Conservation (phyloP, 2,113 vertebrate species). For the Periophthalmus modestus region DNA sequence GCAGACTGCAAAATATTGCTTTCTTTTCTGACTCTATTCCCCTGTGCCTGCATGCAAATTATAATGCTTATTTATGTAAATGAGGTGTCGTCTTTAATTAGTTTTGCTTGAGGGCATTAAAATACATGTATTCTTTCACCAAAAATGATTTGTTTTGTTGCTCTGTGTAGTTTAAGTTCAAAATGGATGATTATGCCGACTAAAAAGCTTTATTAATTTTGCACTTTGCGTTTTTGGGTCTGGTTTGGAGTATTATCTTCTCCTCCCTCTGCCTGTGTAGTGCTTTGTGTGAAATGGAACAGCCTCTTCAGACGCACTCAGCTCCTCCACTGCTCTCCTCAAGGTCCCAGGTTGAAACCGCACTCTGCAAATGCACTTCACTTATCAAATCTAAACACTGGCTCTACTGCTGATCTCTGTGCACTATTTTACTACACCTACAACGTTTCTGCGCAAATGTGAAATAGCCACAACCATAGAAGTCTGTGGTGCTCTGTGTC, state of each 20-base stretch:
- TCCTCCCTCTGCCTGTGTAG: slow-evolving; percentile 70
- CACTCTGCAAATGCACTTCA: slow-evolving; percentile 60
- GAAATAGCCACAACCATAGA: background rate
- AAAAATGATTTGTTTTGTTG: slow-evolving; percentile 86
- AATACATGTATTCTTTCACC: slow-evolving; percentile 85
- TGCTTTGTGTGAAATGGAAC: slow-evolving; percentile 73
- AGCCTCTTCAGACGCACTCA: slow-evolving; percentile 67
- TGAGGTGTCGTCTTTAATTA: slow-evolving; percentile 87
- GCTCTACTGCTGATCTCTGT: slow-evolving; percentile 39
- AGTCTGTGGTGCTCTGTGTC: background rate
- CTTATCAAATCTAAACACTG: slow-evolving; percentile 59
- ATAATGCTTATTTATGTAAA: slow-evolving; percentile 87
- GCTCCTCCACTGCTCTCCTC: slow-evolving; percentile 58
- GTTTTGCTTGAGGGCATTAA: slow-evolving; percentile 86
- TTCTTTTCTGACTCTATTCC: slow-evolving; percentile 83
- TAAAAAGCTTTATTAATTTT: slow-evolving; percentile 83
- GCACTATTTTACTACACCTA: slow-evolving; percentile 24
- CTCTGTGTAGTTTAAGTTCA: slow-evolving; percentile 81
- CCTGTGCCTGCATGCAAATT: slow-evolving; percentile 83
- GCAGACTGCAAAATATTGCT: slow-evolving; percentile 85
- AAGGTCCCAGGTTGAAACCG: slow-evolving; percentile 70
- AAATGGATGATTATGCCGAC: slow-evolving; percentile 80
- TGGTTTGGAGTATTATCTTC: slow-evolving; percentile 74
- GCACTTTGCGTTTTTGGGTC: slow-evolving; percentile 46
- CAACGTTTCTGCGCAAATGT: background rate